Evolutionary conservation across 2,113 vertebrate genomes (phyloP), one percentile per base, ranked within the genome.

Genomic region (Telmatochromis brachygnathus): DNA sequence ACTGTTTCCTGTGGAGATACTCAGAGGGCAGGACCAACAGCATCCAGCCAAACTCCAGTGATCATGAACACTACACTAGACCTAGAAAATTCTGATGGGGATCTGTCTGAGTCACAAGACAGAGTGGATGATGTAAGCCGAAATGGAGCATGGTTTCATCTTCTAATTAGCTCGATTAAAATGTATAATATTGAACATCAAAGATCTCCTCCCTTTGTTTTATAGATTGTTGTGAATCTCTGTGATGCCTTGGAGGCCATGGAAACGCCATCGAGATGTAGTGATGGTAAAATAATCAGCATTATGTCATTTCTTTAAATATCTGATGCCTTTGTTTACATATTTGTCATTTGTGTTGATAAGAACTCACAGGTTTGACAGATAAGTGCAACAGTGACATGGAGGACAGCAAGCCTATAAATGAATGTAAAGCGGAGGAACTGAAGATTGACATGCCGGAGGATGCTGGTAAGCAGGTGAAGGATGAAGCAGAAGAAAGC

Each of bases 151-250:
- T 6, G 0, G 7, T 33, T 21, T 80, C 19, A 68, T 8, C 23
- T 23, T 4, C 2, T 28, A 5, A 55, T 47, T 30, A 39, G 3
- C 3, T 14, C 3, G 1, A 39, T 28, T 77, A 6, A 21, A 70
- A 47, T 10, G 3, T 55, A 19, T 28, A 30, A 49, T 49, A 30
- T 19, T 49, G 15, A 49, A 75, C 23, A 77, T 8, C 26, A 30
- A 49, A 49, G 4, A 49, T 8, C 6, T n/a, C 54, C 6, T 30
- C 37, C 13, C 68, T 23, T 10, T 6, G 35, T 21, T 33, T 85
- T 1, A 19, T 84, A 96, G 96, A 37, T 94, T 89, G 95, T 96
- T 83, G 70, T 98, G 73, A 96, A 97, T 87, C 88, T 98, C 65
- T 96, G 97, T 84, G 90, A 91, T 1, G 83, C 80, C 3, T 80